phyloP scores from a whole-genome alignment of 2,113 vertebrate species.

The Rhynchopsitta pachyrhyncha region DNA sequence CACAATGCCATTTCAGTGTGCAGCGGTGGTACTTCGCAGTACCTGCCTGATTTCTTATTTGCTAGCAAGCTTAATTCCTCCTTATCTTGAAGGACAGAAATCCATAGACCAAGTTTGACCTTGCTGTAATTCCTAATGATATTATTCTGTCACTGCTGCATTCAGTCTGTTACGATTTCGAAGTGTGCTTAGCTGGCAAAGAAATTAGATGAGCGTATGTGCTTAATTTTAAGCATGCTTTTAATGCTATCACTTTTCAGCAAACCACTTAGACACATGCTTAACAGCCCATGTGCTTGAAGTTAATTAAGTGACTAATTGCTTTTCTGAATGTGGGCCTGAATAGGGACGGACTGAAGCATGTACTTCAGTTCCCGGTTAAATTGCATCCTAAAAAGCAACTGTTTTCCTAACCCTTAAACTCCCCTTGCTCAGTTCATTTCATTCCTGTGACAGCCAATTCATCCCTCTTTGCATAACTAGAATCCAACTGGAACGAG shows the following conservation, averaged over 20 bases:
- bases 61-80: not conserved
- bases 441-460: not conserved
- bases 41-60: conserved; percentile 13
- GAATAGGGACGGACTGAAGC: conserved; percentile 47
- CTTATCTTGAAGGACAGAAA: conserved; percentile 15
- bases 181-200: conserved; percentile 22
- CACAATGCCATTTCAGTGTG: not conserved
- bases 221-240: conserved; percentile 58
- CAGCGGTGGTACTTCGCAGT: not conserved
- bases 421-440: not conserved
- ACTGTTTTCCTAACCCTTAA: not conserved
- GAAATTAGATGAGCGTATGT: conserved; percentile 52
- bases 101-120: conserved; percentile 3
- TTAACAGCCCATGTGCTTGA: conserved; percentile 60
- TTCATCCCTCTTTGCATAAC: not conserved
- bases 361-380: not conserved
- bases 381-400: conserved; percentile 13
- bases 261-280: conserved; percentile 64
- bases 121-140: conserved; percentile 28
- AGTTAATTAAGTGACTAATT: conserved; percentile 69
- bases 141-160: conserved; percentile 24
- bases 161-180: conserved; percentile 22
- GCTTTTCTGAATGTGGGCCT: conserved; percentile 54
- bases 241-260: conserved; percentile 60
- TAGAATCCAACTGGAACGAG: not conserved